Evolutionary conservation across 2,113 vertebrate species (phyloP).

Genomic region (Nothocercus nigrocapillus): DNA sequence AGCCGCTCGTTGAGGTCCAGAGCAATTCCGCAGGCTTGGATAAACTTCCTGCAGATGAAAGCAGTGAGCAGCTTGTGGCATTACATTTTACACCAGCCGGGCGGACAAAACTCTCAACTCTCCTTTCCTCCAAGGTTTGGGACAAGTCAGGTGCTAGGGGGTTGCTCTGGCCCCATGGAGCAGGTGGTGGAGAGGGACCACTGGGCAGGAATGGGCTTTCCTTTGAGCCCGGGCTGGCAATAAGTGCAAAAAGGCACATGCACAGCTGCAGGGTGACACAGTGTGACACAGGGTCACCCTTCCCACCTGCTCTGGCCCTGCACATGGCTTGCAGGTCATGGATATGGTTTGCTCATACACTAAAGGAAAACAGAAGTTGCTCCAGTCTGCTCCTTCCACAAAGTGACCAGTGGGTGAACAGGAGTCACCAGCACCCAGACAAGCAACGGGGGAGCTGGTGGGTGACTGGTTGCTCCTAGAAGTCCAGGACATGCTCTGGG

Average conservation of each 20-base stretch:
- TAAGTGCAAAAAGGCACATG: fast-evolving
- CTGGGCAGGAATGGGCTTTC: neutral
- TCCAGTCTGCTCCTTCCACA: neutral
- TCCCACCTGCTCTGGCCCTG: neutral
- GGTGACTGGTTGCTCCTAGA: neutral
- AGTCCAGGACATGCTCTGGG: neutral
- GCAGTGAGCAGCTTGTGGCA: neutral
- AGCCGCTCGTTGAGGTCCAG: conserved; percentile 94
- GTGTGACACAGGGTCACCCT: neutral
- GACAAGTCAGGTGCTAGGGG: neutral
- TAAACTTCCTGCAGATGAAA: conserved; percentile 84
- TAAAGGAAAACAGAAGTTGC: neutral
- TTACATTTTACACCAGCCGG: neutral
- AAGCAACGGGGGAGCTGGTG: neutral
- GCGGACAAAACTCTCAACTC: neutral
- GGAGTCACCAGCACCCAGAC: neutral
- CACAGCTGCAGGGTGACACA: neutral
- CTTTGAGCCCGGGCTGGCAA: neutral
- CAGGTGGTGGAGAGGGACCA: neutral
- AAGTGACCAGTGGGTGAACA: fast-evolving
- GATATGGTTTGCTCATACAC: neutral
- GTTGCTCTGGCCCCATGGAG: neutral
- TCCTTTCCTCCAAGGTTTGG: neutral
- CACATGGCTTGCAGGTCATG: neutral
- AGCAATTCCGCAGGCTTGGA: conserved; percentile 91